These are phyloP conservation scores for Habrosyne pyritoides DNA, from an alignment of 2,888 invertebrate genomes.

Conservation along the genomic window DNA sequence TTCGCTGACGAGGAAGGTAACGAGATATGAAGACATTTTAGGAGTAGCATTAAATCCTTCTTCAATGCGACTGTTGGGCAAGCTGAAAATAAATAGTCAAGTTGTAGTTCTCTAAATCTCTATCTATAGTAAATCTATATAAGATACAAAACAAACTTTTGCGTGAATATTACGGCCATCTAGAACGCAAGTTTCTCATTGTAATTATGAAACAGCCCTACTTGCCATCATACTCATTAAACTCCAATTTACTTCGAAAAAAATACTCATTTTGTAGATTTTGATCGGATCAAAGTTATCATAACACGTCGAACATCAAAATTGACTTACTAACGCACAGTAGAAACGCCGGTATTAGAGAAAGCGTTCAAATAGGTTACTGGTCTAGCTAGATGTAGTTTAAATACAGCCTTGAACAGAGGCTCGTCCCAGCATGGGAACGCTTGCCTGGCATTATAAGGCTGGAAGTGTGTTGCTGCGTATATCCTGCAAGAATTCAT, in stretches of 20 bases:
- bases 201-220: too few species aligned
- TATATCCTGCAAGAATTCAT: conserved; percentile 65
- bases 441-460: conserved; percentile 90
- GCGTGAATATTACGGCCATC: too few species aligned
- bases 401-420: conserved; percentile 89
- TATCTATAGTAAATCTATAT: too few species aligned
- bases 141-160: too few species aligned
- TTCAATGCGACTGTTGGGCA: conserved; percentile 38
- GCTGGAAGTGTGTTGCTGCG: conserved; percentile 90
- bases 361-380: conserved; percentile 69
- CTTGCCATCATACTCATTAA: too few species aligned
- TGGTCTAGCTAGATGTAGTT: conserved; percentile 85
- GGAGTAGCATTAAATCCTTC: conserved; percentile 82
- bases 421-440: conserved; percentile 96
- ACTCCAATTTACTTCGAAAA: too few species aligned
- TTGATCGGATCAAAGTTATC: too few species aligned
- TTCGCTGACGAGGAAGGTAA: conserved; percentile 90
- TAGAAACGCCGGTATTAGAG: conserved; percentile 84
- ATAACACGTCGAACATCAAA: too few species aligned
- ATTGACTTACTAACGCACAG: conserved; percentile 43
- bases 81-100: conserved; percentile 41
- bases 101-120: too few species aligned
- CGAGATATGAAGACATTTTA: conserved; percentile 91
- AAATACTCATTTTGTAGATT: too few species aligned
- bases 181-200: too few species aligned